Evolutionary conservation across 1,140 invertebrate species (phyloP).

Genomic region (Drosophila yakuba): DNA sequence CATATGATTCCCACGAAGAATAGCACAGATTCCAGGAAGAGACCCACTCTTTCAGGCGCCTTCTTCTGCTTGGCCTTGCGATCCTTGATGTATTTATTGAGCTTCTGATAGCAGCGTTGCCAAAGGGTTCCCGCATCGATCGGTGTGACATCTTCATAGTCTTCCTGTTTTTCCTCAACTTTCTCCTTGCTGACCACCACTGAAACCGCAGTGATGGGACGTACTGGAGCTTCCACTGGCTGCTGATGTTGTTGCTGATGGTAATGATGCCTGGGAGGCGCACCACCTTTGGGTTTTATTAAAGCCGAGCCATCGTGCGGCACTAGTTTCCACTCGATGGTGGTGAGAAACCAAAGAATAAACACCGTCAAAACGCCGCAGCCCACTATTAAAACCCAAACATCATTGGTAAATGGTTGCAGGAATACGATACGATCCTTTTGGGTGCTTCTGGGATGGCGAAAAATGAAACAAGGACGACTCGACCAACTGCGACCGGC

Average conservation of each 20-base stretch:
- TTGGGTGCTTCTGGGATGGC: conserved; percentile 88
- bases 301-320: conserved; percentile 64
- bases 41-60: conserved; percentile 51
- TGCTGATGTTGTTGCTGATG: conserved; percentile 26
- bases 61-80: conserved; percentile 23
- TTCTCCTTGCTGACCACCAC: conserved; percentile 12
- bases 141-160: neutral
- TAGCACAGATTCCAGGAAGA: conserved; percentile 80
- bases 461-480: conserved; percentile 87
- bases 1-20: conserved; percentile 84
- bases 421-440: conserved; percentile 87
- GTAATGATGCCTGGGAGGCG: conserved; percentile 34
- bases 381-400: conserved; percentile 86
- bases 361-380: conserved; percentile 73
- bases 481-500: conserved; percentile 86
- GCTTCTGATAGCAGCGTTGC: conserved; percentile 46
- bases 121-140: conserved; percentile 33
- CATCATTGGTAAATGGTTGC: conserved; percentile 85
- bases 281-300: conserved; percentile 70
- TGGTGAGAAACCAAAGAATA: conserved; percentile 75
- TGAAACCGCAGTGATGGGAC: conserved; percentile 15
- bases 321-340: conserved; percentile 67
- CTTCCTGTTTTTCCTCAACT: neutral
- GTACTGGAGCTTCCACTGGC: conserved; percentile 1
- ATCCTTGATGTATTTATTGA: conserved; percentile 44